Base-by-base conservation (phyloP, 2,113 vertebrate species). In the Dipodomys ordii region DNA sequence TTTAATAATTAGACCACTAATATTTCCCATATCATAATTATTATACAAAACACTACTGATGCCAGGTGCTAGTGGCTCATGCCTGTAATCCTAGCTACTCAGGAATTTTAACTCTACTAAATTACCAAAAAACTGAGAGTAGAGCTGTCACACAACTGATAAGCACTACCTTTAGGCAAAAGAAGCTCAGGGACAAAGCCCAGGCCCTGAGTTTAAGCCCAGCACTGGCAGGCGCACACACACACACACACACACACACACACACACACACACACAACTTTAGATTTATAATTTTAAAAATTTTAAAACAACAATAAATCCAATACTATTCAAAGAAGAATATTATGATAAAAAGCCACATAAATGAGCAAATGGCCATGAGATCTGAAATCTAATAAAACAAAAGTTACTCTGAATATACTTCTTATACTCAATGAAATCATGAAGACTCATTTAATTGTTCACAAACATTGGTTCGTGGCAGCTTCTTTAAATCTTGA, bases 401-500 rank as follows among this genome's bases (percentile, higher is more conserved):
- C 65, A 49, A 68, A 72, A 95, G 76, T 32, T 79, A 39, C 60
- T 94, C 39, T 83, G 64, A 88, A 39, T 64, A 13, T 39, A 44
- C 20, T 80, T 71, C 25, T 57, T 25, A 7, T n/a, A 27, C 11
- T 74, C 78, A 80, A 1, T 64, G 19, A 74, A 92, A 89, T 87
- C 65, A 25, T 64, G 62, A 64, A 94, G 77, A 23, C 32, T 84
- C 25, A 15, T 82, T 80, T 87, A 44, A 28, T 90, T 83, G 91
- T 94, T 91, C 32, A 83, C 39, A 69, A 62, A 81, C 7, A 53
- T 27, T 76, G 25, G n/a, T 44, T 91, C 79, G 44, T 68, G 78
- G 46, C 32, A 88, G 39, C 84, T 96, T 95, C 44, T 94, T 91
- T 84, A 90, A 83, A 91, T 90, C 82, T 39, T 88, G 90, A 94